Conservation (phyloP, 64 coral and sea anemone genomes). For the Porites australiensis region DNA sequence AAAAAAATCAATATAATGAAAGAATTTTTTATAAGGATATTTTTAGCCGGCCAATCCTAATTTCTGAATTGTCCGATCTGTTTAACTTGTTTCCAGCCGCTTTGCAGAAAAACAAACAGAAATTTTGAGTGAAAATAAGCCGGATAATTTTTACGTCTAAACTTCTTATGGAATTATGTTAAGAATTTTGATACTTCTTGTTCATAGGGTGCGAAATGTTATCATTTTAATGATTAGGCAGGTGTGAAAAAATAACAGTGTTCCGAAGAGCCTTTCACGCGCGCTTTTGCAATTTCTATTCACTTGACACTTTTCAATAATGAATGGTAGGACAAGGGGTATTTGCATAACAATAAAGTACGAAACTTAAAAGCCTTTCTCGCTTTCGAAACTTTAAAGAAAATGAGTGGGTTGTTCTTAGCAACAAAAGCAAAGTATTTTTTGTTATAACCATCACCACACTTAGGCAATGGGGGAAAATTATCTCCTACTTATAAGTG, state of each 20-base stretch:
- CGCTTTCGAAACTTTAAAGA: not conserved
- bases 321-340: constrained; percentile 24
- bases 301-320: constrained; percentile 47
- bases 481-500: too few species aligned
- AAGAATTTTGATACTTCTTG: not conserved
- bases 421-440: not conserved
- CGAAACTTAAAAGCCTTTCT: not conserved
- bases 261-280: not conserved
- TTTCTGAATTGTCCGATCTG: constrained; percentile 15
- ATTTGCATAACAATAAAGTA: constrained; percentile 47
- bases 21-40: not conserved
- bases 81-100: not conserved
- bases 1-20: not conserved
- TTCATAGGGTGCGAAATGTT: not conserved
- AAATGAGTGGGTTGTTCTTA: constrained; percentile 2
- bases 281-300: constrained; percentile 14
- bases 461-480: not conserved
- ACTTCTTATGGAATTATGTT: not conserved
- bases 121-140: not conserved
- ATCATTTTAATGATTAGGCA: not conserved
- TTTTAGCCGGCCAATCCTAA: not conserved
- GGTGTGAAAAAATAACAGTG: not conserved
- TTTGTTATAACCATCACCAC: not conserved
- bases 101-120: not conserved
- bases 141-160: not conserved